Evolutionary conservation across 2,888 invertebrate species (phyloP), one percentile per base, ranked within the genome.

Genomic region (Mythimna pallens): DNA sequence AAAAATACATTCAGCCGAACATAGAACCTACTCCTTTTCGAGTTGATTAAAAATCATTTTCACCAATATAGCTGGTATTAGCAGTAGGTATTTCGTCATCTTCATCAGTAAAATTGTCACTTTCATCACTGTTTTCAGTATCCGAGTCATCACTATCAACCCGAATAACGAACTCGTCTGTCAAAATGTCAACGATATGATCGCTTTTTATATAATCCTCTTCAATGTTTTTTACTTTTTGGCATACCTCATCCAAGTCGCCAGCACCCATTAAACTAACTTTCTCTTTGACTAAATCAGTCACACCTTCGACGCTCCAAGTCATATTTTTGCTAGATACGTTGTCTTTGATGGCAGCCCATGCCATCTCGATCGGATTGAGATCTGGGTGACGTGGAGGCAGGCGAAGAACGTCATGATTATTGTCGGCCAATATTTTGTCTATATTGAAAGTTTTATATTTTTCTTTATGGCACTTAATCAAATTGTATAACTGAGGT

Each of bases 291-390:
- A 52, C 14, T 8, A 52, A 36, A 17, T 65, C 22, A 17, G 30
- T 36, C 34, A 36, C 22, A 7, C 36, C 22, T 17, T n/a, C 17
- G 9, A 34, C n/a, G 17, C 34, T 65, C 34, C 64, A 65, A 14
- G 20, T 30, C 12, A 65, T 14, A 17, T 52, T 65, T 34, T 65
- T 36, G 22, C 40, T 40, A 5, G 34, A 9, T 0, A 65, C 34
- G 22, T 65, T 36, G 9, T 52, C 65, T 65, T 65, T 65, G 36
- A 65, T 65, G 9, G 52, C 52, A 65, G 63, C 20, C 30, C 30
- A 63, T 9, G 63, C 63, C 63, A 63, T 30, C 63, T 63, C 47
- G 6, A 62, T 62, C 7, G 43, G 62, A 25, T 43, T 62, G 25
- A 43, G 62, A 8, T 63, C 63, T 25, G 47, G 47, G 22, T 52